Conservation (phyloP, 2,888 invertebrate species). For the Drosophila histrio region DNA sequence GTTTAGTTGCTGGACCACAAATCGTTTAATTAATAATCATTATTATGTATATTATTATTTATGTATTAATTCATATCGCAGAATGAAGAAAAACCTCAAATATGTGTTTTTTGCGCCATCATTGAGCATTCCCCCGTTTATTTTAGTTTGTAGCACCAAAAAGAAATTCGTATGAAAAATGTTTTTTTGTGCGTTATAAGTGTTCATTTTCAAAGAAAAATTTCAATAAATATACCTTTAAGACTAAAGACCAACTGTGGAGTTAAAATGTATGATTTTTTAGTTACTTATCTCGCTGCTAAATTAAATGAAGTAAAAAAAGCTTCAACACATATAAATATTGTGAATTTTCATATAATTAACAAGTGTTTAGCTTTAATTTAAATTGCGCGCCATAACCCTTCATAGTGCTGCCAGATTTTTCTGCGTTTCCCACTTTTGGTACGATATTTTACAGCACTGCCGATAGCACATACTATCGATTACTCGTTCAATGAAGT, state of each 20-base stretch:
- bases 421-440: neutral
- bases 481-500: neutral
- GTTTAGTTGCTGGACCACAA: neutral
- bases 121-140: constrained; percentile 49
- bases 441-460: constrained; percentile 26
- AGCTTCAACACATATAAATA: no score
- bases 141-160: constrained; percentile 40
- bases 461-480: neutral
- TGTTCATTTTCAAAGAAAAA: constrained; percentile 57
- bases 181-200: constrained; percentile 35
- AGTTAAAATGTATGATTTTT: no score
- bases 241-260: neutral
- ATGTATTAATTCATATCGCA: constrained; percentile 26
- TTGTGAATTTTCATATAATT: no score
- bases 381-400: neutral
- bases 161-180: constrained; percentile 40
- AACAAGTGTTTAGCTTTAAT: neutral
- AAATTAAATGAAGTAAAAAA: neutral
- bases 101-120: constrained; percentile 29
- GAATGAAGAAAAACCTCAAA: constrained; percentile 9
- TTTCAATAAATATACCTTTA: constrained; percentile 15
- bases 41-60: constrained; percentile 7
- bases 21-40: constrained; percentile 3
- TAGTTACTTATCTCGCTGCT: no score
- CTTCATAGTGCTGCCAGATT: neutral